phyloP scores from a whole-genome alignment of 2,797 vertebrate genomes.

The Gobionotothen gibberifrons region DNA sequence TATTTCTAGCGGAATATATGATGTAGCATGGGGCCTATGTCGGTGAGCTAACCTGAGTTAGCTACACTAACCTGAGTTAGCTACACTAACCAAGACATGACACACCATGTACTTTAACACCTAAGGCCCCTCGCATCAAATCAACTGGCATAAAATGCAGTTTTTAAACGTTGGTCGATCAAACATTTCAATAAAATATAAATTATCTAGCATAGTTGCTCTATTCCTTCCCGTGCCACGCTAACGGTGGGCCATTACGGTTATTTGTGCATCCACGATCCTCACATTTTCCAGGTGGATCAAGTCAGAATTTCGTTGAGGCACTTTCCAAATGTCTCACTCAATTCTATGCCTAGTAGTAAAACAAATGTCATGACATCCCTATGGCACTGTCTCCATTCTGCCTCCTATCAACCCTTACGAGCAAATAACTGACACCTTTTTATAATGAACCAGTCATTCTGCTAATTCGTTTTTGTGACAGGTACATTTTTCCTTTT shows the following conservation, averaged over 20 bases:
- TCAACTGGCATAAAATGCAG: not conserved
- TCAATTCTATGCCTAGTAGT: not conserved
- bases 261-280: too few relatives aligned
- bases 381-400: not conserved
- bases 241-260: too few relatives aligned
- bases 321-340: not conserved
- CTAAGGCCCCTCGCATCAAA: not conserved
- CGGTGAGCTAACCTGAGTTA: constrained; percentile 29
- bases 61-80: constrained; percentile 6
- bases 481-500: not conserved
- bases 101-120: constrained; percentile 41
- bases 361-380: not conserved
- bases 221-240: not conserved
- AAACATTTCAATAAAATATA: accelerated
- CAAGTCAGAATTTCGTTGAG: not conserved
- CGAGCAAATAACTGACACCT: too few relatives aligned
- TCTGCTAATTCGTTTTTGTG: not conserved
- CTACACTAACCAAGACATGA: constrained; percentile 48
- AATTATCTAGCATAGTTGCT: not conserved
- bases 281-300: too few relatives aligned
- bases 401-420: not conserved
- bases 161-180: not conserved
- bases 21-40: constrained; percentile 26
- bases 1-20: not conserved
- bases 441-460: not conserved